Base-by-base conservation (phyloP, 2,113 vertebrate genomes). In the Rhea americana region DNA sequence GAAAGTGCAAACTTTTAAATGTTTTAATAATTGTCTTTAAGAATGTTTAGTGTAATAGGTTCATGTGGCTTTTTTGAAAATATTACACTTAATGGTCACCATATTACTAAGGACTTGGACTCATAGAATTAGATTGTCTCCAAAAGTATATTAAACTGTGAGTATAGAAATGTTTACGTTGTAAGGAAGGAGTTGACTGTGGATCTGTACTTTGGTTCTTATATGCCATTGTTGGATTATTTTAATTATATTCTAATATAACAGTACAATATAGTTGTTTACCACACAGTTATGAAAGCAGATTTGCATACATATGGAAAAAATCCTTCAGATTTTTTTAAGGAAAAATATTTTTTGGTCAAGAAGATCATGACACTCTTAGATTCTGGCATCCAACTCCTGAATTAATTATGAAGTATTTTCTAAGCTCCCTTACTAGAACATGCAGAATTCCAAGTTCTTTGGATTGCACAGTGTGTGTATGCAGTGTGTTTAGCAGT, bases 101-200 rank as follows among this genome's bases (percentile, higher is more conserved):
- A 6, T 32, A 7, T 65, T 91, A 50, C 21, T 82, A 22, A 71
- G 51, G 51, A 67, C 82, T 75, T 61, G 62, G 56, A 76, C 85
- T 94, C 66, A 43, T n/a, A 75, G 85, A 78, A 59, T 91, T 85
- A 82, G 50, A 51, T 89, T 70, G 41, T 94, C 79, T 96, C 41
- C 94, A 90, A 73, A 92, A 76, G n/a, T 32, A 8, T 17, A 50
- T 68, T 85, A 32, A 75, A 43, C 26, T 62, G 50, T 20, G 90
- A 43, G 4, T 37, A 30, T 32, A 79, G 73, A 72, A 88, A 68
- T 18, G 14, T 71, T 66, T 43, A 9, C 0, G 20, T 55, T 55
- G 16, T 51, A 39, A 35, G 26, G 35, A 73, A 53, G 2, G 39
- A 74, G 3, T 65, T 62, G 21, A 6, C 55, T 55, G 8, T 66